Conservation (phyloP, 2,797 vertebrate genomes). For the Amphiprion clarkii region DNA sequence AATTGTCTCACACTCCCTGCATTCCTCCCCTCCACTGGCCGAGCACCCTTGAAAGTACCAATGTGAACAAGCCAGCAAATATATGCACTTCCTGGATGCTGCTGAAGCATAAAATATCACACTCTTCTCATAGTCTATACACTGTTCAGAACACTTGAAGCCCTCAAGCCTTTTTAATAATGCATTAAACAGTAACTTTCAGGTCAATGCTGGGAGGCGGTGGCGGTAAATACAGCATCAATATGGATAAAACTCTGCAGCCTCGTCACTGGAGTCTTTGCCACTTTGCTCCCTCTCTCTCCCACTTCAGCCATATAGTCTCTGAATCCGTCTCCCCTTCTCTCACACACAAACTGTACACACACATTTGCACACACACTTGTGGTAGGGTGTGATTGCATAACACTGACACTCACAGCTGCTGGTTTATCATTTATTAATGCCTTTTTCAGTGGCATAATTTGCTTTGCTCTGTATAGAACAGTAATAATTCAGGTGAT, state of each 20-base stretch:
- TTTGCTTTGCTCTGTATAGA: constrained; percentile 44
- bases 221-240: constrained; percentile 57
- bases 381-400: constrained; percentile 55
- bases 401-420: constrained; percentile 70
- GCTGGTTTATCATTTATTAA: constrained; percentile 76
- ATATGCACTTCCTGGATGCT: constrained; percentile 2
- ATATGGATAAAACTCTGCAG: constrained; percentile 55
- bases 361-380: constrained; percentile 17
- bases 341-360: not conserved
- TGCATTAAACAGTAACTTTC: constrained; percentile 56
- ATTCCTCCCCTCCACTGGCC: constrained; percentile 5
- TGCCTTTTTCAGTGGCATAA: constrained; percentile 66
- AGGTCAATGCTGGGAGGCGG: constrained; percentile 33
- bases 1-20: constrained; percentile 3
- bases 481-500: constrained; percentile 65
- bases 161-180: constrained; percentile 58
- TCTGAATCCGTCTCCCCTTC: constrained; percentile 6
- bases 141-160: constrained; percentile 37
- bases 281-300: constrained; percentile 33
- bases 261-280: constrained; percentile 17
- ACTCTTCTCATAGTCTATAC: constrained; percentile 23
- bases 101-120: constrained; percentile 34
- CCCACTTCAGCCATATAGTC: constrained; percentile 44
- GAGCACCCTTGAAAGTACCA: constrained; percentile 22
- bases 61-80: constrained; percentile 3